Evolutionary conservation across 2,888 invertebrate genomes (phyloP), one percentile per base, ranked within the genome.

Genomic region (Dastarcus helophoroides): DNA sequence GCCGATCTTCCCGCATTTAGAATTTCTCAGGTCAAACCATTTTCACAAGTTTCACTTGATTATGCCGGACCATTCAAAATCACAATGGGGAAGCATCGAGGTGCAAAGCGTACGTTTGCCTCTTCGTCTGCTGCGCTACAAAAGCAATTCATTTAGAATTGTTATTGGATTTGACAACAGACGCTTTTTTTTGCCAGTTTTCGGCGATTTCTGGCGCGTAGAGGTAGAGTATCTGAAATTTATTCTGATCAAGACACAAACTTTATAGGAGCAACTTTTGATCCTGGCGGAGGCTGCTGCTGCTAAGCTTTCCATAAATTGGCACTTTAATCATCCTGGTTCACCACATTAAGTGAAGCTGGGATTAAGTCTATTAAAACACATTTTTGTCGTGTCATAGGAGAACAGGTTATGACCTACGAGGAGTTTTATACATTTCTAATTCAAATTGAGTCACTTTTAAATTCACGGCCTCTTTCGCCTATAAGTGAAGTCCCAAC

Each of bases 381-480:
- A n/a, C n/a, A n/a, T n/a, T n/a, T n/a, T n/a, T n/a, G n/a, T n/a
- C n/a, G n/a, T n/a, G n/a, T n/a, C n/a, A n/a, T 48, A n/a, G 45
- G 48, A 3, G 30, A 40, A 14, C 4, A 17, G 7, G 31, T 17
- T 9, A 22, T 49, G 3, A 46, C 42, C n/a, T 43, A 35, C 21
- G 42, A 49, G 33, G 43, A 53, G 26, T 36, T 50, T 16, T 15
- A 25, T 10, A 51, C 46, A 2, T 14, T 46, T 3, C 8, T 42
- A 3, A 31, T 33, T n/a, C n/a, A n/a, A n/a, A n/a, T 47, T 10
- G 45, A 48, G 31, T 41, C 44, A 1, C 29, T 36, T 12, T 26
- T 48, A 8, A 51, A 52, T 37, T 48, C 41, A 5, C 28, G 48
- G 15, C 49, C 50, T 27, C 11, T 43, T 10, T 32, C 16, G 10